Base-by-base conservation (phyloP, 2,113 vertebrate species). In the Nematolebias whitei region DNA sequence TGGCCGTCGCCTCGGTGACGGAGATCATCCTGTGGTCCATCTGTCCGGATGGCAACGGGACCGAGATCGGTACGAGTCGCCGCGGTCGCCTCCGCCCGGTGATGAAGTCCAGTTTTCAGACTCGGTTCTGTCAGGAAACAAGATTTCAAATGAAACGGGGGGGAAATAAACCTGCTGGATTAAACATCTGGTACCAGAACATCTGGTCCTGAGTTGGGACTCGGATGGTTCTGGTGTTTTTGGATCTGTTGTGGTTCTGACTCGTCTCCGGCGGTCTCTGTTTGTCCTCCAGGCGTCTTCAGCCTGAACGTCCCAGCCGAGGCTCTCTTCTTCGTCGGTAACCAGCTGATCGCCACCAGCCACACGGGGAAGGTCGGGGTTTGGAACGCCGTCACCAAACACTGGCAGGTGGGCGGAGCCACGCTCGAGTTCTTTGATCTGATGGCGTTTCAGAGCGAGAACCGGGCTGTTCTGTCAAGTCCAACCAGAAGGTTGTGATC, bases 331-430 rank as follows among this genome's bases (percentile, higher is more conserved):
- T 98, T 98, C 0, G 95, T 98, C 0, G 96, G 96, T 35, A 98
- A 95, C 85, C 96, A 98, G 85, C 93, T 98, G 72, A 95, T 96
- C 0, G 96, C 96, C 59, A 96, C 96, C 19, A 98, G 96, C 68
- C 95, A 96, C 90, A 94, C 93, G 0, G 96, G 96, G 20, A 96
- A 95, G 70, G 95, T 98, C 0, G 96, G 96, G 0, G 96, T 98
- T 15, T 98, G 96, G 96, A 98, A 98, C 4, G 96, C 96, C 0
- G 95, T 98, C 78, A 98, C 96, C 71, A 97, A 98, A 76, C 96
- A 98, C 89, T 98, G 96, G 96, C 96, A 98, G 95, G 96, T 97
- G 23, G 19, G 74, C 10, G 49, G n/a, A 45, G 54, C 0, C 24
- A 2, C 13, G 5, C 40, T 70, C 16, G 39, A 43, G 13, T 45